phyloP scores from a whole-genome alignment of 2,113 vertebrate species.

The Hymenochirus boettgeri region DNA sequence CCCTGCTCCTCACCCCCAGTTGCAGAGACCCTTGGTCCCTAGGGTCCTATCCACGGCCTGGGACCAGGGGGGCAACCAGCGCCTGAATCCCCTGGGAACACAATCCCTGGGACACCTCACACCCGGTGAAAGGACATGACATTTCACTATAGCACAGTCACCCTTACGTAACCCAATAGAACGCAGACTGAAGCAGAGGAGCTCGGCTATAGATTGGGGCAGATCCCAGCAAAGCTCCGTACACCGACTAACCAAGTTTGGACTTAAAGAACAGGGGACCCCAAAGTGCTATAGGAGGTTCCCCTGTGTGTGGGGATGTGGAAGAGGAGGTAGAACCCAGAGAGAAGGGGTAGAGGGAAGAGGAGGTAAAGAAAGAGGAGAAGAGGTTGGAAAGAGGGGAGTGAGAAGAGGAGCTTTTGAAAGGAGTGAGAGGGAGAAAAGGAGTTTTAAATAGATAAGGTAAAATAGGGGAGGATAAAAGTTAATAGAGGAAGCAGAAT shows the following conservation, averaged over 20 bases:
- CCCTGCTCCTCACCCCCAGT: conserved; percentile 81
- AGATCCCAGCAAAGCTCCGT: conserved; percentile 3
- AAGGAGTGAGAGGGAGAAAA: too few species aligned
- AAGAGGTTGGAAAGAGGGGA: too few species aligned
- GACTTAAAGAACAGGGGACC: conserved; percentile 52
- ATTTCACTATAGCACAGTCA: conserved; percentile 35
- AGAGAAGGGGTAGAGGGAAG: conserved; percentile 48
- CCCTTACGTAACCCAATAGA: conserved; percentile 54
- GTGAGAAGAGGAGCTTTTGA: too few species aligned
- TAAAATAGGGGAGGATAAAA: too few species aligned
- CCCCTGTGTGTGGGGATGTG: conserved; percentile 42
- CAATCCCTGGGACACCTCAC: conserved; percentile 81
- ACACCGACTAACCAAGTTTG: conserved; percentile 46
- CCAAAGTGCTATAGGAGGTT: conserved; percentile 51
- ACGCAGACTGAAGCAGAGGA: conserved; percentile 57
- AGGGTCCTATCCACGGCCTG: conserved; percentile 95
- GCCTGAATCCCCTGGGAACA: conserved; percentile 82
- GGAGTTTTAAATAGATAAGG: too few species aligned
- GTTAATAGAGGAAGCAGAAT: too few species aligned
- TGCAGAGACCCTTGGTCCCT: conserved; percentile 94
- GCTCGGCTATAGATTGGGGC: neutral
- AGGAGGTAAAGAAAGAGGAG: conserved; percentile 51
- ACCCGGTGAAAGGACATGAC: conserved; percentile 71
- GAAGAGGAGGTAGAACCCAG: conserved; percentile 16
- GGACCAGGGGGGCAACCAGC: conserved; percentile 91